Conservation (phyloP, 2,113 vertebrate species). For the Donacobius atricapilla region DNA sequence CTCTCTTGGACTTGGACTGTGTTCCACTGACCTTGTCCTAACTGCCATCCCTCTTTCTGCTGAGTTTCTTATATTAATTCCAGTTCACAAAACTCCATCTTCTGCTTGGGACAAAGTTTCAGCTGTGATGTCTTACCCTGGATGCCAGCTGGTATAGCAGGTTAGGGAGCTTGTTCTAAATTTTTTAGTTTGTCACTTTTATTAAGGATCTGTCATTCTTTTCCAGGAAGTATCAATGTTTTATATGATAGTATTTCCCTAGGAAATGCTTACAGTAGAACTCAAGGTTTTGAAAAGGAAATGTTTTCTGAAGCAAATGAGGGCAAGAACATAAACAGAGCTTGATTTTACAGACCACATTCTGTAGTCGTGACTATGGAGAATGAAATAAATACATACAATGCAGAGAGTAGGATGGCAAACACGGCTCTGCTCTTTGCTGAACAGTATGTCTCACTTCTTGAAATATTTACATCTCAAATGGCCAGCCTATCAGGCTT, state of each 20-base stretch:
- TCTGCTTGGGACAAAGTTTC: neutral
- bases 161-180: neutral
- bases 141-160: neutral
- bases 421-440: neutral
- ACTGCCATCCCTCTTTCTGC: neutral
- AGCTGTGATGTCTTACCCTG: neutral
- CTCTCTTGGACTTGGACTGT: neutral
- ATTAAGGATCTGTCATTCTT: neutral
- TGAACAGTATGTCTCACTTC: neutral
- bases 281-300: neutral
- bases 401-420: neutral
- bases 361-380: neutral
- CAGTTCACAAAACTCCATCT: neutral
- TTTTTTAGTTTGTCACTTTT: neutral
- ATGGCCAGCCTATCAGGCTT: neutral
- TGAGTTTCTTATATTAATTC: neutral
- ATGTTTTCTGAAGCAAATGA: neutral
- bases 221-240: neutral
- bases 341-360: neutral
- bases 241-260: neutral
- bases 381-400: neutral
- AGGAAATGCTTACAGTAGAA: neutral
- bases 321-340: neutral
- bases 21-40: neutral
- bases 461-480: neutral